A percentile compares a stretch with the other conserved stretches of the same genome.
phyloP scores from a whole-genome alignment of 2,888 invertebrate genomes.

The Cerastis leucographa region DNA sequence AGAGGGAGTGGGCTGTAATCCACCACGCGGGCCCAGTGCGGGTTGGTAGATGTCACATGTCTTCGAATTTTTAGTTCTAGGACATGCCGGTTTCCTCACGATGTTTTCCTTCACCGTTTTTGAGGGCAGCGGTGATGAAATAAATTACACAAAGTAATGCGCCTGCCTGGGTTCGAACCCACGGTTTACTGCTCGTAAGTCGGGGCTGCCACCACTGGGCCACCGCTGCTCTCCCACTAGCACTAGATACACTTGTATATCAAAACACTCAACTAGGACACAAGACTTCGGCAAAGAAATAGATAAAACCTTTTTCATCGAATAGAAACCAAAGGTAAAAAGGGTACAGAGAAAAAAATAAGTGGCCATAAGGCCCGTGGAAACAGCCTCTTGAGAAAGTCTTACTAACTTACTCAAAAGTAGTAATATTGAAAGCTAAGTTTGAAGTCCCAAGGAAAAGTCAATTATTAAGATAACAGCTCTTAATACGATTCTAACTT shows the following conservation, averaged over 20 bases:
- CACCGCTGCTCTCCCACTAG: no score
- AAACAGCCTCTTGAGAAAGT: constrained; percentile 12
- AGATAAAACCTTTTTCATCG: background rate
- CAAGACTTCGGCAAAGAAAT: background rate
- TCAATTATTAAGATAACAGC: constrained; percentile 37
- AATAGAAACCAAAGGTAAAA: background rate
- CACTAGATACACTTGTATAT: background rate
- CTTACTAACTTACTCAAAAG: constrained; percentile 18
- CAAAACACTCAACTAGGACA: background rate
- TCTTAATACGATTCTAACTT: constrained; percentile 17
- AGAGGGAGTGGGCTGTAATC: no score
- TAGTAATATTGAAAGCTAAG: constrained; percentile 27
- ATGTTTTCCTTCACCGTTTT: no score
- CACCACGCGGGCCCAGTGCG: no score
- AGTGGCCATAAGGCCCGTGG: background rate
- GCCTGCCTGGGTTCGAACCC: no score
- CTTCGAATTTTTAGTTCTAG: no score
- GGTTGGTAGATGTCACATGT: no score
- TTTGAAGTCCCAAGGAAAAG: constrained; percentile 14
- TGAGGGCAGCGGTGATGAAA: no score
- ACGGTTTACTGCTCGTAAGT: no score
- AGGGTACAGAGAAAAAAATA: background rate
- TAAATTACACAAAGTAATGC: no score
- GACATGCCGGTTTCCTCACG: no score
- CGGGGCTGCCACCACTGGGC: no score